Percentiles rank a stretch among this genome's conserved stretches.
phyloP scores from a whole-genome alignment of 2,888 invertebrate species.

The Mystacides longicornis region DNA sequence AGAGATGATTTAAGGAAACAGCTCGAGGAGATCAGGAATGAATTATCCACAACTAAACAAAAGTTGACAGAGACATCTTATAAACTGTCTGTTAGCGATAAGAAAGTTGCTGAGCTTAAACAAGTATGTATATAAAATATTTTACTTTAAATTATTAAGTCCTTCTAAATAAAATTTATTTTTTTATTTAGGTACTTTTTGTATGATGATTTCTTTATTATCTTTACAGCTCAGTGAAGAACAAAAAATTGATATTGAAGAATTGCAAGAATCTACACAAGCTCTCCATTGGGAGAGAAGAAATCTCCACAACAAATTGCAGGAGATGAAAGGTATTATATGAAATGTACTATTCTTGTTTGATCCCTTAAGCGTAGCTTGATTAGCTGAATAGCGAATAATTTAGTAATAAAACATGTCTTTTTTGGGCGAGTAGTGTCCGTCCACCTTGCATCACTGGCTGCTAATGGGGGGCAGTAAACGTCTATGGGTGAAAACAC shows the following conservation, averaged over 20 bases:
- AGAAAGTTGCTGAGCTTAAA: conserved; percentile 15
- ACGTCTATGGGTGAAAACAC: no score
- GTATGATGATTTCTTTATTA: not conserved
- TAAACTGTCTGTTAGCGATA: conserved; percentile 11
- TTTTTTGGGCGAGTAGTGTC: no score
- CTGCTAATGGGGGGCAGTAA: no score
- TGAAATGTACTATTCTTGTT: no score
- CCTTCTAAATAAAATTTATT: not conserved
- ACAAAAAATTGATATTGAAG: conserved; percentile 28
- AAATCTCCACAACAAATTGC: conserved; percentile 42
- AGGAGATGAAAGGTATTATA: conserved; percentile 44
- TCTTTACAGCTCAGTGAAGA: conserved; percentile 24
- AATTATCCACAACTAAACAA: conserved; percentile 6
- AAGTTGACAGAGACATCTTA: conserved; percentile 9
- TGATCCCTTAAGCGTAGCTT: no score
- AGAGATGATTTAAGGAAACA: conserved; percentile 12
- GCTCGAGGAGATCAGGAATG: conserved; percentile 8
- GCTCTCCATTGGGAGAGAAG: conserved; percentile 30
- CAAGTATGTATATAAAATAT: conserved; percentile 4
- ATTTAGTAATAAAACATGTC: no score
- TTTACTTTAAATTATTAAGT: not conserved
- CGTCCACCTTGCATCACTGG: no score
- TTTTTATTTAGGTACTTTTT: not conserved
- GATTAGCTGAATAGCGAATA: no score
- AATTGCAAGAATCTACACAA: conserved; percentile 22